Evolutionary conservation across 2,888 invertebrate genomes (phyloP), one percentile per base, ranked within the genome.

Genomic region (Acanthoscelides obtectus): DNA sequence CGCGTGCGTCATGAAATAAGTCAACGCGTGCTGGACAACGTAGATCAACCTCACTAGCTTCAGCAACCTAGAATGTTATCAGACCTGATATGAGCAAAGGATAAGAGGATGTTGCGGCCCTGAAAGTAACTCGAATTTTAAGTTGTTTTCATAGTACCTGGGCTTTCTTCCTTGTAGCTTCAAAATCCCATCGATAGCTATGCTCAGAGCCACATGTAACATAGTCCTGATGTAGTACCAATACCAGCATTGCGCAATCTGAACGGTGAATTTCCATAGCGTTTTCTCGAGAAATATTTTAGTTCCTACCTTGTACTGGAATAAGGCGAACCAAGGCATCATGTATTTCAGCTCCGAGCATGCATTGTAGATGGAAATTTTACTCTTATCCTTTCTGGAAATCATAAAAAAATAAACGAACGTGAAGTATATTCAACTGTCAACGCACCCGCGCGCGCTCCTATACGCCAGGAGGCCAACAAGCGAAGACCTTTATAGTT

Each of bases 361-460:
- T 3, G 21, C 67, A 20, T 67, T 67, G 67, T 67, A 67, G 67
- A 67, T 67, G n/a, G 67, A 22, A 22, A 67, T 22, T 19, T 67
- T 4, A 20, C n/a, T 22, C 22, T 22, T 67, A 21, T n/a, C 22
- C 20, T 22, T 22, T 20, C 67, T 67, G 67, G 20, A 67, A 67
- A 20, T 66, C 2, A 67, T 22, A 19, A 19, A 67, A 17, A 17
- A 4, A 20, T 20, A 17, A 17, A 67, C 20, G 1, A 45, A 45
- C 17, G 45, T n/a, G n/a, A n/a, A n/a, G n/a, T n/a, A n/a, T n/a
- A n/a, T n/a, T n/a, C n/a, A n/a, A n/a, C n/a, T n/a, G n/a, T n/a
- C n/a, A n/a, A n/a, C n/a, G n/a, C n/a, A n/a, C n/a, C n/a, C n/a
- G n/a, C n/a, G n/a, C n/a, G n/a, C n/a, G n/a, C n/a, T n/a, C n/a